These are phyloP conservation scores for Brachionus paranguensis DNA, from an alignment of 1,140 invertebrate genomes.

Conservation along the genomic window DNA sequence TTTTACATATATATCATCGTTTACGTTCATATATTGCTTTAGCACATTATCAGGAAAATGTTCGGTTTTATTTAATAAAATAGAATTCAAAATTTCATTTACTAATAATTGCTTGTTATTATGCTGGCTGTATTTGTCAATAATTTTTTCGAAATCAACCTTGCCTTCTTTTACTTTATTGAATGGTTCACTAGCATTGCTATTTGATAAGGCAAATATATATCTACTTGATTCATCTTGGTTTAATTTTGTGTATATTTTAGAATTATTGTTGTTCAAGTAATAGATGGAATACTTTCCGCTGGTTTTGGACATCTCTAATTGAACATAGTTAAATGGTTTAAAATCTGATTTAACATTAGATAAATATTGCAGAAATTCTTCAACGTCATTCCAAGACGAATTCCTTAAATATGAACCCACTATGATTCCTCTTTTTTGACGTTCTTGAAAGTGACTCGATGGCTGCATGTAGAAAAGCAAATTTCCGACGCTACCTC, in stretches of 20 bases:
- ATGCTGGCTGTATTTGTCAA: background rate
- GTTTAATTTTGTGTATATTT: background rate
- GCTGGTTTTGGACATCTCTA: background rate
- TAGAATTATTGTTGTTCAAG: slow-evolving; percentile 22
- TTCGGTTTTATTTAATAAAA: background rate
- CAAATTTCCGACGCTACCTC: slow-evolving; percentile 23
- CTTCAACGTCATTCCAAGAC: background rate
- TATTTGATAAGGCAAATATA: slow-evolving; percentile 20
- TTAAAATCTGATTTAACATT: slow-evolving; percentile 22
- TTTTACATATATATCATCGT: background rate
- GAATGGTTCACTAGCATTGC: slow-evolving; percentile 7
- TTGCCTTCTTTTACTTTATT: background rate
- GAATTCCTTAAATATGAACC: slow-evolving; percentile 2
- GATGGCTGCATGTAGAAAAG: slow-evolving; percentile 34
- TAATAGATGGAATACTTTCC: slow-evolving; percentile 26
- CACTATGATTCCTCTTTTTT: slow-evolving; percentile 13
- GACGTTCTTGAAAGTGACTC: background rate
- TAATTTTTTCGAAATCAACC: background rate
- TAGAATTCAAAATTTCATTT: background rate
- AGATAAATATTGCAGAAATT: background rate
- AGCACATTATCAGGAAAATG: slow-evolving; percentile 5
- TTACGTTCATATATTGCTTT: background rate
- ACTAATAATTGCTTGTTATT: background rate
- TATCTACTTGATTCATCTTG: background rate
- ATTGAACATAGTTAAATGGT: slow-evolving; percentile 35